phyloP scores from a whole-genome alignment of 2,888 invertebrate species.

The Bellardia pandia region DNA sequence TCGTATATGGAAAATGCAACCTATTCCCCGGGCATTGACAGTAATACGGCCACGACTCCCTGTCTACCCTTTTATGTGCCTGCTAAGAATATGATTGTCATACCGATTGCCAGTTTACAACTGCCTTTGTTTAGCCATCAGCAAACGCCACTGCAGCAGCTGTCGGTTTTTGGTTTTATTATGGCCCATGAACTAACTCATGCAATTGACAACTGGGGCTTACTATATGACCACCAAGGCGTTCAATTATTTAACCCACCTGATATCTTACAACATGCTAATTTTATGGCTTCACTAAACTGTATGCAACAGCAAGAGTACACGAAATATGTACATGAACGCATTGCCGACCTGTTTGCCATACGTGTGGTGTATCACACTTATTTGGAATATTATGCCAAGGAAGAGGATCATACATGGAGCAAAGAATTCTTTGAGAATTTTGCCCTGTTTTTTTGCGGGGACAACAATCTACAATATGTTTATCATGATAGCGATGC shows the following conservation, averaged over 20 bases:
- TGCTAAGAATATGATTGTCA: constrained; percentile 76
- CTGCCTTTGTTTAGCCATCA: constrained; percentile 73
- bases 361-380: constrained; percentile 78
- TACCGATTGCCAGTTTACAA: constrained; percentile 78
- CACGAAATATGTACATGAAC: constrained; percentile 77
- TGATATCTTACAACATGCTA: not conserved
- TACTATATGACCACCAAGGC: constrained; percentile 53
- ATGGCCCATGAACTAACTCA: constrained; percentile 80
- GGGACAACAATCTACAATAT: constrained; percentile 63
- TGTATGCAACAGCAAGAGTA: constrained; percentile 74
- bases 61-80: constrained; percentile 76
- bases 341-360: constrained; percentile 79
- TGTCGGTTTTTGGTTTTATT: constrained; percentile 79
- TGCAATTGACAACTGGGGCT: constrained; percentile 77
- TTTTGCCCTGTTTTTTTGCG: constrained; percentile 80
- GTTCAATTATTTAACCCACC: not conserved
- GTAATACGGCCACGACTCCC: constrained; percentile 65
- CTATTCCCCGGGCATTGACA: not conserved
- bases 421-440: constrained; percentile 79
- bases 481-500: constrained; percentile 78
- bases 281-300: constrained; percentile 45
- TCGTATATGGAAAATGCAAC: not conserved
- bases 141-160: constrained; percentile 76
- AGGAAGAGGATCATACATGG: constrained; percentile 9
- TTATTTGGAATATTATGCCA: constrained; percentile 36